Base-by-base conservation (phyloP, 1,140 invertebrate genomes). In the Rhagoletis pomonella region DNA sequence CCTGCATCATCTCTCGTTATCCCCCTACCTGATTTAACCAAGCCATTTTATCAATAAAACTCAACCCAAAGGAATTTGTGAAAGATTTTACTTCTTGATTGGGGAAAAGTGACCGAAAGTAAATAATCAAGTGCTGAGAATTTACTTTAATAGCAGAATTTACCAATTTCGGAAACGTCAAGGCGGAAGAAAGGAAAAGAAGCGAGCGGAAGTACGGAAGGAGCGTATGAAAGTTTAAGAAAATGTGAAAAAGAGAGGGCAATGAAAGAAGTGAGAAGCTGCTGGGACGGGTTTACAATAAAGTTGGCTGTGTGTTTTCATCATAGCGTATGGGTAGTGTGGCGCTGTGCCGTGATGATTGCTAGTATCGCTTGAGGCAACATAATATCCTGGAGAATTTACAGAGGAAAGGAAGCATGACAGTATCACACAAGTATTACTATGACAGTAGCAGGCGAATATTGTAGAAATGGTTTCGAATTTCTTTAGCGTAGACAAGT, bases 21-120 rank as follows among this genome's bases (percentile, higher is more conserved):
- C 65, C 39, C 39, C 10, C 42, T 67, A 67, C 65, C 65, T 42
- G 39, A 42, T 67, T 12, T 42, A 4, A n/a, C 29, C 64, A 65
- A 10, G 39, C 65, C 42, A 14, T 14, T 42, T 4, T 17, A 47
- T 47, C 67, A 47, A 73, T 73, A 73, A 73, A 44, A 73, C 6
- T 47, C 39, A 47, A 9, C 42, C 42, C 12, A 47, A 73, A 73
- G 42, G 42, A 73, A 81, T 58, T 29, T 55, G 73, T 2, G 29
- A 1, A 58, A 81, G 47, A 29, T 81, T 81, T 81, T 50, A 17
- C 67, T 14, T 73, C 7, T 73, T 73, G 67, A 73, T 73, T 73
- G 67, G 17, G 67, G 42, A 73, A 73, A 73, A 73, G 67, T 73
- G 67, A 73, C 47, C 17, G 73, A 81, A 81, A 81, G 73, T 81